phyloP scores from a whole-genome alignment of 2,113 vertebrate species.

The Tragulus kanchil region DNA sequence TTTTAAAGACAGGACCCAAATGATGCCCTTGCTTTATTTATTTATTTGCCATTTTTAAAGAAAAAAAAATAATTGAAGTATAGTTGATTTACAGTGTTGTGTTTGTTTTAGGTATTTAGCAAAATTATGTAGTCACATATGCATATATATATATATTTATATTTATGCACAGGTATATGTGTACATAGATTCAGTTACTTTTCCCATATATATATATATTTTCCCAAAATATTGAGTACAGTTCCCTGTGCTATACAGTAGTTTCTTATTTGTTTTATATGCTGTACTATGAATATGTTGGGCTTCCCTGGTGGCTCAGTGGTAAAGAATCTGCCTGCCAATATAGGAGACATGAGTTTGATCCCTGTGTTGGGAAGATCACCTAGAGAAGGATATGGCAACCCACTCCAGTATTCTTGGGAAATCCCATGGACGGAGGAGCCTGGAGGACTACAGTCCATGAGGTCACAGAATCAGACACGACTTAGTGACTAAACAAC shows the following conservation, averaged over 20 bases:
- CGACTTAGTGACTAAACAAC: too few relatives aligned
- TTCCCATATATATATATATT: background rate
- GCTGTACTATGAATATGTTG: background rate
- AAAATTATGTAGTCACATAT: background rate
- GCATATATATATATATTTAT: background rate
- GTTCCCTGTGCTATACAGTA: background rate
- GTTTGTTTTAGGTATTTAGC: background rate
- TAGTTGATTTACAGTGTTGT: background rate
- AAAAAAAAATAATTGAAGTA: background rate
- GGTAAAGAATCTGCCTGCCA: too few relatives aligned
- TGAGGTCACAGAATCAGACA: too few relatives aligned
- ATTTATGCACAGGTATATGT: background rate
- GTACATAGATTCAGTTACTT: background rate
- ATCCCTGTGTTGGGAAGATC: too few relatives aligned
- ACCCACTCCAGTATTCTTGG: too few relatives aligned
- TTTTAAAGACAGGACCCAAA: background rate
- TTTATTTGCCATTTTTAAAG: background rate
- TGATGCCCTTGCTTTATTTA: background rate
- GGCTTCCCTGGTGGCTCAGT: too few relatives aligned
- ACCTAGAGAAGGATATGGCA: too few relatives aligned
- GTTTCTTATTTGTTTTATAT: background rate
- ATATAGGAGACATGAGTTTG: too few relatives aligned
- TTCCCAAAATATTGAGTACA: background rate
- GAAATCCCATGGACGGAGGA: too few relatives aligned
- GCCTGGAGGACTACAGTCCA: too few relatives aligned